These are phyloP conservation scores for Eupithecia exiguata DNA, from an alignment of 2,888 invertebrate species.

Conservation along the genomic window DNA sequence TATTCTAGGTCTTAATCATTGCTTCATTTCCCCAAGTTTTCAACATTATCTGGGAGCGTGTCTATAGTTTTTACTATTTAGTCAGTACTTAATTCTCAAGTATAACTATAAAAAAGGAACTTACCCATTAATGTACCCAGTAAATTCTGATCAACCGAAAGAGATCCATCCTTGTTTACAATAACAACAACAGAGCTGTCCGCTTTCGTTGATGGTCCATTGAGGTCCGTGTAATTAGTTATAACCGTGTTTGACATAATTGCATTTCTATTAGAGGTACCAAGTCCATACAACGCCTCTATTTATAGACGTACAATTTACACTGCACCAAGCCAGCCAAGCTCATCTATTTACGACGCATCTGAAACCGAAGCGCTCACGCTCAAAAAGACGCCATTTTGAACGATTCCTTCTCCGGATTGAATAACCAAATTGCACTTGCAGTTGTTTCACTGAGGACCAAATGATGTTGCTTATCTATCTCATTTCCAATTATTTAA, in stretches of 20 bases:
- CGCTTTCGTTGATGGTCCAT: constrained; percentile 80
- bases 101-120: constrained; percentile 42
- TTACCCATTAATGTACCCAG: constrained; percentile 91
- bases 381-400: constrained; percentile 74
- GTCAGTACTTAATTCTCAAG: background rate
- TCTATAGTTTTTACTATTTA: background rate
- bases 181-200: constrained; percentile 92
- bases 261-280: constrained; percentile 65
- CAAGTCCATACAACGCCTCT: constrained; percentile 69
- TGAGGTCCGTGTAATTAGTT: constrained; percentile 81
- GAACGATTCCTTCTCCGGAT: constrained; percentile 48
- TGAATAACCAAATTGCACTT: constrained; percentile 21
- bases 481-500: background rate
- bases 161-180: constrained; percentile 93
- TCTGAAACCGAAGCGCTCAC: constrained; percentile 65
- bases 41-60: background rate
- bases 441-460: background rate
- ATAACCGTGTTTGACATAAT: constrained; percentile 83
- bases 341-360: constrained; percentile 78
- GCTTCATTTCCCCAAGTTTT: background rate
- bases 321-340: constrained; percentile 71
- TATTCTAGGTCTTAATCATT: background rate
- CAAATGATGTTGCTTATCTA: background rate
- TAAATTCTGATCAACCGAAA: constrained; percentile 91
- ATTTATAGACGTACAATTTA: constrained; percentile 73